Percentiles rank a stretch among this genome's conserved stretches.
phyloP scores from a whole-genome alignment of 92 coral and sea anemone species.

The Heliopora coerulea region DNA sequence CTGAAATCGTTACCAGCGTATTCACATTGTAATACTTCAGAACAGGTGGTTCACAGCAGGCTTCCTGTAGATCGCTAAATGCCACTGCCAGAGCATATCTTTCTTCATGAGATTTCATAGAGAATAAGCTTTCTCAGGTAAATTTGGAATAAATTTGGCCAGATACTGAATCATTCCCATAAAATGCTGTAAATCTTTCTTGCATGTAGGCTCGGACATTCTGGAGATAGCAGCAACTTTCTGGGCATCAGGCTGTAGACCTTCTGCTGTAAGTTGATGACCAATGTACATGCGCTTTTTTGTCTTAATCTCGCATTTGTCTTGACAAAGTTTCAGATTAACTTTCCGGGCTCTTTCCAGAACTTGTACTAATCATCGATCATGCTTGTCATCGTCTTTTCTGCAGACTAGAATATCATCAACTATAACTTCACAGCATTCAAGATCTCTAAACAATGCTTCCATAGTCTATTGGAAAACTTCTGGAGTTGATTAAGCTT shows the following conservation, averaged over 20 bases:
- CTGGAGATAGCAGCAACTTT: neutral
- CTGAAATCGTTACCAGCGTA: no score
- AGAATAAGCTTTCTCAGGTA: no score
- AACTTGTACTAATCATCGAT: neutral
- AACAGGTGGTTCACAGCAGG: no score
- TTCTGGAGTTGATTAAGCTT: neutral
- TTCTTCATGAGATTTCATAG: no score
- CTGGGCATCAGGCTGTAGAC: neutral
- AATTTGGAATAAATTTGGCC: no score
- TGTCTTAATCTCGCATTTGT: neutral
- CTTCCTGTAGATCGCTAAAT: no score
- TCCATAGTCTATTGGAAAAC: neutral
- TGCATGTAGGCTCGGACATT: neutral
- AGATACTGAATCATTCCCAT: neutral
- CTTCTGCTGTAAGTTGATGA: neutral
- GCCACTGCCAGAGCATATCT: no score
- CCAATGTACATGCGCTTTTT: neutral
- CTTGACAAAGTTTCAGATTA: neutral
- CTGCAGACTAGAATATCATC: no score
- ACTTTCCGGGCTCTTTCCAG: neutral
- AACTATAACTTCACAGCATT: neutral
- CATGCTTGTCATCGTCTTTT: neutral
- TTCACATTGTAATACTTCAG: no score
- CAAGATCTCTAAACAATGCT: neutral
- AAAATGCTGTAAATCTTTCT: conserved; percentile 7